phyloP scores from a whole-genome alignment of 2,797 vertebrate species.

The Percopsis omiscomaycus region DNA sequence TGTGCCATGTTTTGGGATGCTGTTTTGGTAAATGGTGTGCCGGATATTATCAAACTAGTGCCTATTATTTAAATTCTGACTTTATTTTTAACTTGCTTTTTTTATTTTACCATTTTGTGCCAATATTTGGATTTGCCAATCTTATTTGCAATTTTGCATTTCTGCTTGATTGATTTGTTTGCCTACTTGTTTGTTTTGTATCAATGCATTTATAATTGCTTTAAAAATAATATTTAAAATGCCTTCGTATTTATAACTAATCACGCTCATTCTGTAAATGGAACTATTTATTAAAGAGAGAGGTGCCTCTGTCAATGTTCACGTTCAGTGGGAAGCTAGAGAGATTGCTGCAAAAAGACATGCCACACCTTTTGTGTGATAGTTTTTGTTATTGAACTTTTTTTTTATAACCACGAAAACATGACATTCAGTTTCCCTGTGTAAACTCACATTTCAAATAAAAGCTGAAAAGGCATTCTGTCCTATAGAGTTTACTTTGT shows the following conservation, averaged over 20 bases:
- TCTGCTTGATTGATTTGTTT: slow-evolving; percentile 74
- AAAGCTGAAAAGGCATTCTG: slow-evolving; percentile 60
- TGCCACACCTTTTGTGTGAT: slow-evolving; percentile 77
- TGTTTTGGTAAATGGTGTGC: slow-evolving; percentile 52
- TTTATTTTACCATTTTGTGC: slow-evolving; percentile 78
- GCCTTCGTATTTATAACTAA: slow-evolving; percentile 81
- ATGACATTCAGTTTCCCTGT: slow-evolving; percentile 76
- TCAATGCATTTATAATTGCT: slow-evolving; percentile 82
- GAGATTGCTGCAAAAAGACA: slow-evolving; percentile 67
- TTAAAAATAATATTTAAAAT: slow-evolving; percentile 75
- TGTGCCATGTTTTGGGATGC: slow-evolving; percentile 50
- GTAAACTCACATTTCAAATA: slow-evolving; percentile 85
- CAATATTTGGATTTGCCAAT: slow-evolving; percentile 85
- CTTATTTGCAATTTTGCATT: slow-evolving; percentile 78
- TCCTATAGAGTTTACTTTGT: neutral
- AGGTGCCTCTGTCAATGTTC: slow-evolving; percentile 68
- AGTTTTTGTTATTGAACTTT: slow-evolving; percentile 77
- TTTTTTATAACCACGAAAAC: slow-evolving; percentile 82
- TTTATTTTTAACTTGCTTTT: slow-evolving; percentile 85
- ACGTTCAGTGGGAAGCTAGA: slow-evolving; percentile 57
- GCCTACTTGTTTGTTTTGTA: slow-evolving; percentile 57
- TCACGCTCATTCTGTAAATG: slow-evolving; percentile 73
- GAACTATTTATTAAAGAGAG: slow-evolving; percentile 80
- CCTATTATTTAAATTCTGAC: slow-evolving; percentile 90
- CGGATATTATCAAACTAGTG: slow-evolving; percentile 85